Percentiles rank a stretch among this genome's conserved stretches.
Evolutionary conservation across 2,797 vertebrate species (phyloP).

Genomic region (Semotilus atromaculatus): DNA sequence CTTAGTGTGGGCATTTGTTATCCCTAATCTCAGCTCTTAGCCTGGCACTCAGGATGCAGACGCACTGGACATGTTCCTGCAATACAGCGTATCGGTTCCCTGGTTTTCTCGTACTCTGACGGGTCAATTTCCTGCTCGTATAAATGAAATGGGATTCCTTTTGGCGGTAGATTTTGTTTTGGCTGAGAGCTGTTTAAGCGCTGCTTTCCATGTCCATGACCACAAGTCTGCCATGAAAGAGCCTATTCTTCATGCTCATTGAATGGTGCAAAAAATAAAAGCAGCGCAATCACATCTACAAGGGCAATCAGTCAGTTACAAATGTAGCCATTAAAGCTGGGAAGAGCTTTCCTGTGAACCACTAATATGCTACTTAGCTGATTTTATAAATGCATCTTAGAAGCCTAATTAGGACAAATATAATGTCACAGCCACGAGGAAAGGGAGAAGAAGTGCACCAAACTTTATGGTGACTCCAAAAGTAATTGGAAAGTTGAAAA

Average conservation of each 20-base stretch:
- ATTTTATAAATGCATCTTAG: conserved; percentile 32
- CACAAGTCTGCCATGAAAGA: conserved; percentile 64
- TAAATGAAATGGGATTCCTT: conserved; percentile 64
- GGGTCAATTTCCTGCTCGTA: conserved; percentile 61
- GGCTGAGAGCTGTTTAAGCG: conserved; percentile 65
- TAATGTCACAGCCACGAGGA: neutral
- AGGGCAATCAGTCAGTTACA: conserved; percentile 64
- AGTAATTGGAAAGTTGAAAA: neutral
- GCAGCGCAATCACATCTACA: conserved; percentile 58
- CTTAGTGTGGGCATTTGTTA: conserved; percentile 30
- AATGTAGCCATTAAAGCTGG: conserved; percentile 50
- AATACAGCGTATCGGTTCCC: conserved; percentile 47
- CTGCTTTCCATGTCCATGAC: conserved; percentile 58
- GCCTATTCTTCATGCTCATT: conserved; percentile 61
- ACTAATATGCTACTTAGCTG: conserved; percentile 20
- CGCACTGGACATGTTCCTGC: conserved; percentile 42
- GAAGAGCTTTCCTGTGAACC: conserved; percentile 43
- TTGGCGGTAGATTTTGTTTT: conserved; percentile 63
- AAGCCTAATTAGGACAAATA: conserved; percentile 18
- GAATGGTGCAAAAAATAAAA: conserved; percentile 59
- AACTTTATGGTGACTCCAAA: neutral
- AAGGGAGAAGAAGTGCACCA: neutral
- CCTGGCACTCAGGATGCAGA: conserved; percentile 11
- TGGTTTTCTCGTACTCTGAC: conserved; percentile 31
- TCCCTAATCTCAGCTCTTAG: conserved; percentile 15